A percentile compares a stretch with the other conserved stretches of the same genome.
These are phyloP conservation scores for Dendrocincla tyrannina DNA, from an alignment of 2,797 vertebrate species.

Conservation along the genomic window DNA sequence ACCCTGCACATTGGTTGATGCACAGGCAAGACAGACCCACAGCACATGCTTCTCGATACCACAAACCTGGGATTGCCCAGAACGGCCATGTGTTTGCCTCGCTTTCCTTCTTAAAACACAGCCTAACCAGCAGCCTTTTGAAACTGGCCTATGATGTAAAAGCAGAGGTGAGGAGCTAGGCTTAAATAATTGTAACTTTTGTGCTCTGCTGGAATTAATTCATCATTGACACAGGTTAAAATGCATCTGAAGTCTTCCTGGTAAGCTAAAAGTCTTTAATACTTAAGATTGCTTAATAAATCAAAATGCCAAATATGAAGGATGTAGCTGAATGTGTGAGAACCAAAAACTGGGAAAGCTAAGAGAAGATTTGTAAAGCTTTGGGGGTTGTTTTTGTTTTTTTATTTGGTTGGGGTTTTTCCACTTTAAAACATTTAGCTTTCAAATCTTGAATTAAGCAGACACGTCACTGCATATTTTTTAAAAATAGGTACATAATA, in stretches of 20 bases:
- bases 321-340: conserved; percentile 66
- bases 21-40: fast-evolving
- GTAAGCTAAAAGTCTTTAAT: conserved; percentile 83
- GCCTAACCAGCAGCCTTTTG: conserved; percentile 76
- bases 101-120: conserved; percentile 51
- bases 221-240: conserved; percentile 88
- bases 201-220: conserved; percentile 93
- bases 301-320: conserved; percentile 90
- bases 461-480: background rate
- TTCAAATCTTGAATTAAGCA: conserved; percentile 18
- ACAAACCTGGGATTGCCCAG: fast-evolving
- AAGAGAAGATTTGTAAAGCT: conserved; percentile 21
- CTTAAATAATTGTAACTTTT: conserved; percentile 88
- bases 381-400: too few species aligned
- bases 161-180: conserved; percentile 78
- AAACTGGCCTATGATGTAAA: conserved; percentile 73
- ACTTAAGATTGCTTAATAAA: conserved; percentile 91
- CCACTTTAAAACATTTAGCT: background rate
- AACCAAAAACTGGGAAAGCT: conserved; percentile 60
- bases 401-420: background rate
- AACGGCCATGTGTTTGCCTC: fast-evolving
- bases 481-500: background rate
- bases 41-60: fast-evolving
- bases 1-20: fast-evolving
- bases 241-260: conserved; percentile 84